These are phyloP conservation scores for Cremastobaeus sp. DNA, from an alignment of 2,888 invertebrate genomes.

Conservation along the genomic window DNA sequence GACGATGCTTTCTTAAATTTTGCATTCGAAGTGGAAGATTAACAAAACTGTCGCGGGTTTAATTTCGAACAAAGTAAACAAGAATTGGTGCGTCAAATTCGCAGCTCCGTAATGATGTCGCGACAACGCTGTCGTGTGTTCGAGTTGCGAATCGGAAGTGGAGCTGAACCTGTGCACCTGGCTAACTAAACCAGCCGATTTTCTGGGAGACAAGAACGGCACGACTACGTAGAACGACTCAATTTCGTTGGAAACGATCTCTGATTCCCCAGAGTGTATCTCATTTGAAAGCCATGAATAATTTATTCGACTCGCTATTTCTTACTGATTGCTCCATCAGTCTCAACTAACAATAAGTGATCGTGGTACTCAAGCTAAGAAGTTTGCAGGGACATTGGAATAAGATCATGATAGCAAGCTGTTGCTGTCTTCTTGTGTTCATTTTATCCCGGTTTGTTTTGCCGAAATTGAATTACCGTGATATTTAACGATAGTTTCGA, in stretches of 20 bases:
- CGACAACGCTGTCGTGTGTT: slow-evolving; percentile 46
- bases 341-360: slow-evolving; percentile 59
- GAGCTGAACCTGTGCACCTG: slow-evolving; percentile 42
- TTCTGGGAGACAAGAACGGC: slow-evolving; percentile 51
- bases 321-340: slow-evolving; percentile 64
- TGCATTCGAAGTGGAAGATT: not conserved
- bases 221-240: slow-evolving; percentile 58
- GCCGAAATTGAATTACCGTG: slow-evolving; percentile 30
- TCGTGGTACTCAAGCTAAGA: slow-evolving; percentile 45
- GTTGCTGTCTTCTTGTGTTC: slow-evolving; percentile 29
- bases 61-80: slow-evolving; percentile 32
- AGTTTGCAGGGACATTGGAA: slow-evolving; percentile 38
- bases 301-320: slow-evolving; percentile 64
- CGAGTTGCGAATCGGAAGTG: slow-evolving; percentile 33
- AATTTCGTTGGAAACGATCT: slow-evolving; percentile 63
- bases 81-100: slow-evolving; percentile 14
- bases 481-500: slow-evolving; percentile 30
- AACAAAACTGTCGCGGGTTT: no score
- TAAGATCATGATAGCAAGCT: slow-evolving; percentile 43
- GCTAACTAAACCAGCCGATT: slow-evolving; percentile 55
- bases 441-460: slow-evolving; percentile 29
- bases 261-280: slow-evolving; percentile 61
- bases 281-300: slow-evolving; percentile 64
- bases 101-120: slow-evolving; percentile 12
- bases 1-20: no score